phyloP scores from a whole-genome alignment of 2,797 vertebrate genomes.

The Poeciliopsis turneri region DNA sequence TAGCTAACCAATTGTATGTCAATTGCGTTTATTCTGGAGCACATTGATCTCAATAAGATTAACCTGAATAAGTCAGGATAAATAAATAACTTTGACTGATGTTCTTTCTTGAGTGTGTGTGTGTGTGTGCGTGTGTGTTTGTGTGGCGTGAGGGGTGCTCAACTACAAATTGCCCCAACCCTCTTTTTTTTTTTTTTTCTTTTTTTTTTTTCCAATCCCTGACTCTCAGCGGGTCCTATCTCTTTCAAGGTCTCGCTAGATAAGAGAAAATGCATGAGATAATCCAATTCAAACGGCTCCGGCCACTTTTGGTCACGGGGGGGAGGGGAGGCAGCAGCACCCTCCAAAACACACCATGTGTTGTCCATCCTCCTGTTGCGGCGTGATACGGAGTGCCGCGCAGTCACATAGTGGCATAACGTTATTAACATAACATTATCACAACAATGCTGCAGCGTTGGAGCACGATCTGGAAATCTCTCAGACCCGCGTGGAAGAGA shows the following conservation, averaged over 20 bases:
- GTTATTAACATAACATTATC: conserved; percentile 50
- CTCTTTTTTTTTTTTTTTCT: neutral
- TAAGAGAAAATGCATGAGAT: conserved; percentile 75
- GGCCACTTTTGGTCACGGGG: conserved; percentile 61
- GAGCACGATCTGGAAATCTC: conserved; percentile 64
- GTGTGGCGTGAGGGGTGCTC: neutral
- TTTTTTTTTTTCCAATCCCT: conserved; percentile 12
- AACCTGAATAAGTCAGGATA: conserved; percentile 52
- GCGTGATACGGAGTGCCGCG: conserved; percentile 40
- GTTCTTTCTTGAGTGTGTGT: conserved; percentile 9
- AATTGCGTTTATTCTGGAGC: conserved; percentile 4
- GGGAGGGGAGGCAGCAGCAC: neutral
- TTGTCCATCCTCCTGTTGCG: conserved; percentile 46
- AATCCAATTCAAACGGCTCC: conserved; percentile 73
- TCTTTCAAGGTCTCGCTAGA: conserved; percentile 68
- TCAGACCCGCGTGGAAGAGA: conserved; percentile 50
- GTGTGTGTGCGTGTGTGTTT: neutral
- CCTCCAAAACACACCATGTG: conserved; percentile 21
- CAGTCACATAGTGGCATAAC: conserved; percentile 46
- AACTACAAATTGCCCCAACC: conserved; percentile 52
- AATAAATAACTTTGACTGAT: conserved; percentile 45
- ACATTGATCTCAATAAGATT: conserved; percentile 35
- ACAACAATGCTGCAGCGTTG: conserved; percentile 54
- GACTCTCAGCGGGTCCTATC: conserved; percentile 51
- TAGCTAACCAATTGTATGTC: conserved; percentile 40